Evolutionary conservation across 2,797 vertebrate species (phyloP).

Genomic region (Vultur gryphus): DNA sequence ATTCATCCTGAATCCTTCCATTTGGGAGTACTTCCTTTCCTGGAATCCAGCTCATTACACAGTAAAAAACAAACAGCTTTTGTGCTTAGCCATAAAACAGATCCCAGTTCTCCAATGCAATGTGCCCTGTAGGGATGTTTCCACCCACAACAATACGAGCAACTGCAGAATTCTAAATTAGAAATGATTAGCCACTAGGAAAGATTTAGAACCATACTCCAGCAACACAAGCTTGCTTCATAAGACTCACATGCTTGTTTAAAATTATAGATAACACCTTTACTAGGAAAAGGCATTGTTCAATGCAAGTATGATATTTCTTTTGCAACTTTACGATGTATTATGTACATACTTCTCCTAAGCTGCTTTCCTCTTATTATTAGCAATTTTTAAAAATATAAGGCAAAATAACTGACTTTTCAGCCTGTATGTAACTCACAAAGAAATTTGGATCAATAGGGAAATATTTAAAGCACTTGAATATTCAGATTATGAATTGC

Average conservation of each 20-base stretch:
- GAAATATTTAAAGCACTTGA: slow-evolving; percentile 26
- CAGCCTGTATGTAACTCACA: neutral
- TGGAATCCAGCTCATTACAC: neutral
- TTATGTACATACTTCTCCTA: neutral
- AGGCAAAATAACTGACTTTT: neutral
- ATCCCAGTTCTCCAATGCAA: neutral
- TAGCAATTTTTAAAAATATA: neutral
- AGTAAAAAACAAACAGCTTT: neutral
- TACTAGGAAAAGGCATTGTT: neutral
- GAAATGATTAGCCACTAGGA: neutral
- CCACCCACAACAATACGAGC: neutral
- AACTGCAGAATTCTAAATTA: neutral
- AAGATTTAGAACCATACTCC: neutral
- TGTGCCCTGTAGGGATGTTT: neutral
- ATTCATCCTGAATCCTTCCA: neutral
- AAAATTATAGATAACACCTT: neutral
- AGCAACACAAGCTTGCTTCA: neutral
- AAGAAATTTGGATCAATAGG: slow-evolving; percentile 19
- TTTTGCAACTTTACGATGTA: neutral
- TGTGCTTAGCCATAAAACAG: neutral
- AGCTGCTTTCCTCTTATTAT: neutral
- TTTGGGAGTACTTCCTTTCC: neutral
- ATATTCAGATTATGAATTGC: slow-evolving; percentile 37
- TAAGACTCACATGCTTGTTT: neutral
- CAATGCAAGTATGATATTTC: neutral